Conservation (phyloP, 1,140 invertebrate species). For the Nylanderia fulva region DNA sequence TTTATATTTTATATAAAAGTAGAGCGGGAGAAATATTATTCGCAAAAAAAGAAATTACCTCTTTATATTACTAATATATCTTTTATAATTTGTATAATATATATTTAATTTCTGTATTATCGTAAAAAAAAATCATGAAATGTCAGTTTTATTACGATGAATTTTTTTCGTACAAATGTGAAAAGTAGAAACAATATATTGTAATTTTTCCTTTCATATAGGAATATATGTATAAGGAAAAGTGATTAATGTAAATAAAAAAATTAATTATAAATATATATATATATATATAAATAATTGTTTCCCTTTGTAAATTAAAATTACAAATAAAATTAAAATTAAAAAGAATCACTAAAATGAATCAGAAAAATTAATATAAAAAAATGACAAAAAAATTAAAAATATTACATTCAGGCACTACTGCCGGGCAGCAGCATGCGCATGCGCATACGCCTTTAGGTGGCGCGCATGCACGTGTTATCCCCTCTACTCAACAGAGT, state of each 20-base stretch:
- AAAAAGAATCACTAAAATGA: too few species aligned
- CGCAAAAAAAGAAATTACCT: neutral
- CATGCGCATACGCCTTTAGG: too few species aligned
- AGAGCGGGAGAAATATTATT: neutral
- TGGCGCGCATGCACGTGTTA: too few species aligned
- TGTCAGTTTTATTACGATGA: neutral
- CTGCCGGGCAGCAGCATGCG: too few species aligned
- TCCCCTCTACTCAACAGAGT: too few species aligned
- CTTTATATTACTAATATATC: slow-evolving; percentile 16
- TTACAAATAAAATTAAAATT: too few species aligned
- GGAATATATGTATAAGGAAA: too few species aligned
- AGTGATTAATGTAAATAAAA: slow-evolving; percentile 10
- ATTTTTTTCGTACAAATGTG: slow-evolving; percentile 8
- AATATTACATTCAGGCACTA: too few species aligned
- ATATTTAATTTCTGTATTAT: slow-evolving; percentile 25
- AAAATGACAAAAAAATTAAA: too few species aligned
- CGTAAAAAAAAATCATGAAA: neutral
- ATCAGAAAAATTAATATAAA: too few species aligned
- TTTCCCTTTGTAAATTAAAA: neutral
- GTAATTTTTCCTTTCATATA: too few species aligned
- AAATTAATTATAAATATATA: neutral
- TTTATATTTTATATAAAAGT: slow-evolving; percentile 70
- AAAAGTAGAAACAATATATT: neutral
- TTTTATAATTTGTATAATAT: slow-evolving; percentile 12
- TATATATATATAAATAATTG: neutral